Evolutionary conservation across 1,140 invertebrate genomes (phyloP).

Genomic region (Ips typographus): DNA sequence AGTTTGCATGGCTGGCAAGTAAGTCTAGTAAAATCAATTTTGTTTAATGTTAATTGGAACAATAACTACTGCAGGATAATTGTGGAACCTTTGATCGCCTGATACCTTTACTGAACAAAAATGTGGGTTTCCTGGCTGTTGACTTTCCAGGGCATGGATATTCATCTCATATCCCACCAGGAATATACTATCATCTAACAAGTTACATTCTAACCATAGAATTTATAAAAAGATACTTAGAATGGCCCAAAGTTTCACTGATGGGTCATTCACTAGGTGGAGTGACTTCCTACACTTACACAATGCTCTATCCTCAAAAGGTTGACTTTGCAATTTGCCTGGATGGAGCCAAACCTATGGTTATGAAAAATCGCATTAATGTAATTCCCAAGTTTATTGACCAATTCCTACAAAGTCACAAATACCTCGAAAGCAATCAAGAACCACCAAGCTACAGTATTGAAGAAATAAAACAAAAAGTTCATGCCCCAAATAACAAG

Average conservation of each 20-base stretch:
- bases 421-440: constrained; percentile 47
- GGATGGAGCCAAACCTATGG: constrained; percentile 59
- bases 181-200: constrained; percentile 62
- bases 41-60: background rate
- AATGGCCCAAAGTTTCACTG: constrained; percentile 70
- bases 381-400: constrained; percentile 51
- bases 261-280: constrained; percentile 66
- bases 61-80: constrained; percentile 59
- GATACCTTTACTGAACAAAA: constrained; percentile 60
- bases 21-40: constrained; percentile 29
- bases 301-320: constrained; percentile 60
- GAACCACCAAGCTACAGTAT: constrained; percentile 62
- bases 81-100: constrained; percentile 72
- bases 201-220: constrained; percentile 59
- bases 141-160: constrained; percentile 74
- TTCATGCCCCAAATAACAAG: constrained; percentile 36
- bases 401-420: constrained; percentile 54
- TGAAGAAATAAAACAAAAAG: constrained; percentile 55
- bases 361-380: constrained; percentile 39
- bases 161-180: constrained; percentile 66
- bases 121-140: constrained; percentile 64
- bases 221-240: constrained; percentile 62
- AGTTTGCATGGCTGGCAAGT: constrained; percentile 73
- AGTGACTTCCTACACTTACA: constrained; percentile 60
- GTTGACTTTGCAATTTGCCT: constrained; percentile 63